Evolutionary conservation across 2,888 invertebrate species (phyloP), one percentile per base, ranked within the genome.

Genomic region (Emmelina monodactyla): DNA sequence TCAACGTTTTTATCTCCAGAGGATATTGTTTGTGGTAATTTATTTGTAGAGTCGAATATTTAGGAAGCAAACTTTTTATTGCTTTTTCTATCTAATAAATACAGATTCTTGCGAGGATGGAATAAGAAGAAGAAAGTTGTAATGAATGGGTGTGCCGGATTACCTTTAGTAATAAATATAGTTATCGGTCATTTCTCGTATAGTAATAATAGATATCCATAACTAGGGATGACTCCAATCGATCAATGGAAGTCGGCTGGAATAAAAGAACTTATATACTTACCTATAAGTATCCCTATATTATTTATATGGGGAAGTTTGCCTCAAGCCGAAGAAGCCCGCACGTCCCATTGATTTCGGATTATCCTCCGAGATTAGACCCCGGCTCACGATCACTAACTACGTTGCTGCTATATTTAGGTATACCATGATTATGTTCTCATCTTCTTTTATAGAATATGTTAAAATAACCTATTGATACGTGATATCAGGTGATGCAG

Each of bases 301-400:
- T n/a, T n/a, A n/a, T n/a, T n/a, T n/a, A n/a, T n/a, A n/a, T n/a
- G 38, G 39, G 41, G 40, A 37, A 35, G n/a, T n/a, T n/a, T n/a
- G n/a, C n/a, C n/a, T n/a, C n/a, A n/a, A 39, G 42, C 49, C 42
- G 40, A 34, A 31, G 43, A 35, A 38, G 41, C 35, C 37, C 38
- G 43, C 55, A 48, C 57, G 55, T 53, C 57, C 58, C 65, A 68
- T 68, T 65, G 67, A 61, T 59, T 62, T 50, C 50, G 65, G 66
- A 58, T 66, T 67, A 68, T 64, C 64, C 61, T 43, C 37, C 39
- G 52, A 61, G 62, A 69, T 69, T 65, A 66, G 61, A 58, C 53
- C 55, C 51, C 47, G 45, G 53, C 46, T 51, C 49, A 46, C 56
- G 56, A 51, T 53, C 55, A 55, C 55, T 58, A 62, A 58, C 60